A percentile compares a stretch with the other conserved stretches of the same genome.
These are phyloP conservation scores for Drosophila pandora DNA, from an alignment of 1,140 invertebrate genomes.

Conservation along the genomic window DNA sequence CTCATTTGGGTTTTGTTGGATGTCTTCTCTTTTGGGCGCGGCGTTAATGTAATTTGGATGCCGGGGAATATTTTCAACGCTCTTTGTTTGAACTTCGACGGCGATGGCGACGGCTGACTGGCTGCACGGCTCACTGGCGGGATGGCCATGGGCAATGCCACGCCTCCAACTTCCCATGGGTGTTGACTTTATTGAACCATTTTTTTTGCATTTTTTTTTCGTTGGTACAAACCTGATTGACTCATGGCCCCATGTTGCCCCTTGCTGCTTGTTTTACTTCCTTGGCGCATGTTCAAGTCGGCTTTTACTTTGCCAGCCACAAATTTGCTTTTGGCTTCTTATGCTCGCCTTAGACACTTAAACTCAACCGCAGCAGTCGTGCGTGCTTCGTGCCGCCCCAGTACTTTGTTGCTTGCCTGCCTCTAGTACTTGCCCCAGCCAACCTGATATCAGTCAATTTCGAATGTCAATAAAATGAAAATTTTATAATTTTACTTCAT, in stretches of 20 bases:
- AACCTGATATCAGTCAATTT: constrained; percentile 75
- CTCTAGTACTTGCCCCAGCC: neutral
- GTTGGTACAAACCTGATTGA: constrained; percentile 68
- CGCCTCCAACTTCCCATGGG: constrained; percentile 29
- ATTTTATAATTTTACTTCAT: constrained; percentile 74
- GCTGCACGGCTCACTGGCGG: neutral
- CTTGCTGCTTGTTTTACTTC: constrained; percentile 20
- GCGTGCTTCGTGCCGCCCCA: constrained; percentile 8
- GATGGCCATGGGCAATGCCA: constrained; percentile 36
- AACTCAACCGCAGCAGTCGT: constrained; percentile 59
- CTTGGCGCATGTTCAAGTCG: constrained; percentile 13
- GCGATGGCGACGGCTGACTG: constrained; percentile 5
- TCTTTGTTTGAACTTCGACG: constrained; percentile 72
- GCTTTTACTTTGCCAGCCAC: constrained; percentile 24
- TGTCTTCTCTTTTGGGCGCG: constrained; percentile 61
- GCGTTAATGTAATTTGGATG: constrained; percentile 76
- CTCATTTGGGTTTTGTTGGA: constrained; percentile 27
- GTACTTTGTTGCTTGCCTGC: no score
- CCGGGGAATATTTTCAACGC: constrained; percentile 61
- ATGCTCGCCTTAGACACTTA: constrained; percentile 59
- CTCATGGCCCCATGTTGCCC: constrained; percentile 51
- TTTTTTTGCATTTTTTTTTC: constrained; percentile 37
- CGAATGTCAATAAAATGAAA: constrained; percentile 79
- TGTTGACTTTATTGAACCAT: constrained; percentile 81
- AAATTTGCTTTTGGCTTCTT: constrained; percentile 35